phyloP scores from a whole-genome alignment of 2,888 invertebrate genomes.

The Lottia gigantea region DNA sequence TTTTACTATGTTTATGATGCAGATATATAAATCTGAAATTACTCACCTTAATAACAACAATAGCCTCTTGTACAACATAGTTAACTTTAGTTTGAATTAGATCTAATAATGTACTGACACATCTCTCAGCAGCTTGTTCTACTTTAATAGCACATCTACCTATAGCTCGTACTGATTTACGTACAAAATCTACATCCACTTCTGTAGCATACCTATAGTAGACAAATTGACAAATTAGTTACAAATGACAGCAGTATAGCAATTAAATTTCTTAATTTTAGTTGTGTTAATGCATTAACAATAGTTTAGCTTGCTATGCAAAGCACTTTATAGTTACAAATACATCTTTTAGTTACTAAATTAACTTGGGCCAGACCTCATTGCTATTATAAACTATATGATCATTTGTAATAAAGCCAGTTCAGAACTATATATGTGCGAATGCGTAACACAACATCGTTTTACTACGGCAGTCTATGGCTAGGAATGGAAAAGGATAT shows the following conservation, averaged over 20 bases:
- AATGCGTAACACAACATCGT: too few species aligned
- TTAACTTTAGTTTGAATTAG: slow-evolving; percentile 99
- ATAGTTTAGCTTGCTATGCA: too few species aligned
- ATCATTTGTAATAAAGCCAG: too few species aligned
- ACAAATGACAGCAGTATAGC: neutral
- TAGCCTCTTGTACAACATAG: slow-evolving; percentile 99
- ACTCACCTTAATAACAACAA: slow-evolving; percentile 91
- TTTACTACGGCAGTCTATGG: too few species aligned
- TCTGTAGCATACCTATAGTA: slow-evolving; percentile 87
- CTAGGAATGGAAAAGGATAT: too few species aligned
- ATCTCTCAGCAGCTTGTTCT: slow-evolving; percentile 97
- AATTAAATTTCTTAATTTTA: neutral
- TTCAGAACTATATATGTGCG: too few species aligned
- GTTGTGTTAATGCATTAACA: neutral
- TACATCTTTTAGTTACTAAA: too few species aligned
- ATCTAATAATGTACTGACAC: slow-evolving; percentile 96
- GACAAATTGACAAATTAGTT: slow-evolving; percentile 9
- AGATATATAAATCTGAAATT: too few species aligned
- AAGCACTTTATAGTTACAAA: too few species aligned
- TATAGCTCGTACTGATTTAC: slow-evolving; percentile 98
- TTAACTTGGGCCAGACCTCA: too few species aligned
- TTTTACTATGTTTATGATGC: too few species aligned
- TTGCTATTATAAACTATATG: too few species aligned
- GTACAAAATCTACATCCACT: slow-evolving; percentile 99
- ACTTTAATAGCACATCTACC: slow-evolving; percentile 98